Conservation (phyloP, 2,888 invertebrate genomes). For the Azorinus chamasolen region DNA sequence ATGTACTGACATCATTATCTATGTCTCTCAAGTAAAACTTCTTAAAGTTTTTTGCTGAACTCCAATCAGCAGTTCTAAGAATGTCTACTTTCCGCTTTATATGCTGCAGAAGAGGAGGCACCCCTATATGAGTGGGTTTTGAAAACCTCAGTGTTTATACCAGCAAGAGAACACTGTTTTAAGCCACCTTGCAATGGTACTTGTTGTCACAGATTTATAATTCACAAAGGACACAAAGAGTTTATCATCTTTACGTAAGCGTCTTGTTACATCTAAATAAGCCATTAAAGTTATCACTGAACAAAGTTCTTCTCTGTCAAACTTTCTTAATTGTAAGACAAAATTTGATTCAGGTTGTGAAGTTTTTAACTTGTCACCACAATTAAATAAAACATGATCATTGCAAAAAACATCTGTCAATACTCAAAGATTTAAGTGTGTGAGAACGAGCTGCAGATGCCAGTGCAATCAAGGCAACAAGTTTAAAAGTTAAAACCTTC, state of each 20-base stretch:
- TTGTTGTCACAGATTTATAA: conserved; percentile 12
- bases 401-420: too few species aligned
- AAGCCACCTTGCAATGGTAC: too few species aligned
- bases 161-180: too few species aligned
- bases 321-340: neutral
- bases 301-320: neutral
- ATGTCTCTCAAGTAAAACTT: too few species aligned
- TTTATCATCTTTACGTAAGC: neutral
- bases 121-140: conserved; percentile 28
- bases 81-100: neutral
- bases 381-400: conserved; percentile 31
- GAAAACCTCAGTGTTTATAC: too few species aligned
- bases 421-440: conserved; percentile 27
- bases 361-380: conserved; percentile 39
- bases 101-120: conserved; percentile 1
- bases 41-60: conserved; percentile 18
- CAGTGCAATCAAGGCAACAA: conserved; percentile 42
- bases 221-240: conserved; percentile 22
- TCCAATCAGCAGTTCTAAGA: too few species aligned
- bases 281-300: conserved; percentile 1
- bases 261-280: conserved; percentile 33
- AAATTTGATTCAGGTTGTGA: conserved; percentile 13
- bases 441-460: conserved; percentile 47
- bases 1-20: too few species aligned
- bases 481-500: conserved; percentile 44